phyloP scores from a whole-genome alignment of 2,113 vertebrate genomes.

The Pluvianellus socialis region DNA sequence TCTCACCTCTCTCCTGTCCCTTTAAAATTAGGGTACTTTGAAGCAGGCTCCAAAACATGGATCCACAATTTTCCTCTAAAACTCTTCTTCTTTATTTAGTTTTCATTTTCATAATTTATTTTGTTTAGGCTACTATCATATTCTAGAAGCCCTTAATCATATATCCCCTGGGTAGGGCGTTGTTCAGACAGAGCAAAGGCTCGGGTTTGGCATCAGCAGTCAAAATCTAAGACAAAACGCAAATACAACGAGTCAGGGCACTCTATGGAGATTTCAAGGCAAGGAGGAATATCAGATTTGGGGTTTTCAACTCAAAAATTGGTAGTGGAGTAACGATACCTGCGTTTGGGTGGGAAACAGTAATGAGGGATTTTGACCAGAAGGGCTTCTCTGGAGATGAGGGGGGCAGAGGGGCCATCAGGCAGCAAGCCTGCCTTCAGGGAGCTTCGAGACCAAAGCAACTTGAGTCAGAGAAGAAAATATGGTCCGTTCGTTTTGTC shows the following conservation, averaged over 20 bases:
- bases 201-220: background rate
- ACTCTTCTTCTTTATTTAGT: background rate
- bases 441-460: background rate
- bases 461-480: background rate
- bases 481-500: background rate
- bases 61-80: background rate
- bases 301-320: background rate
- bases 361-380: background rate
- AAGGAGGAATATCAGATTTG: background rate
- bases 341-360: background rate
- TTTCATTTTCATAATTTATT: background rate
- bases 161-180: background rate
- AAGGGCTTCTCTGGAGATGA: background rate
- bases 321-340: background rate
- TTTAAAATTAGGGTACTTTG: background rate
- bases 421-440: fast-evolving
- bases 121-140: too few relatives aligned
- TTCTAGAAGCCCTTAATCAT: background rate
- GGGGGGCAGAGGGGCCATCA: background rate
- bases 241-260: background rate
- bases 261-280: background rate
- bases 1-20: background rate
- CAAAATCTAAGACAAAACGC: background rate
- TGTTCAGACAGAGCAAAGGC: background rate
- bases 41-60: background rate